Evolutionary conservation across 2,888 invertebrate species (phyloP).

Genomic region (Luperina nickerlii): DNA sequence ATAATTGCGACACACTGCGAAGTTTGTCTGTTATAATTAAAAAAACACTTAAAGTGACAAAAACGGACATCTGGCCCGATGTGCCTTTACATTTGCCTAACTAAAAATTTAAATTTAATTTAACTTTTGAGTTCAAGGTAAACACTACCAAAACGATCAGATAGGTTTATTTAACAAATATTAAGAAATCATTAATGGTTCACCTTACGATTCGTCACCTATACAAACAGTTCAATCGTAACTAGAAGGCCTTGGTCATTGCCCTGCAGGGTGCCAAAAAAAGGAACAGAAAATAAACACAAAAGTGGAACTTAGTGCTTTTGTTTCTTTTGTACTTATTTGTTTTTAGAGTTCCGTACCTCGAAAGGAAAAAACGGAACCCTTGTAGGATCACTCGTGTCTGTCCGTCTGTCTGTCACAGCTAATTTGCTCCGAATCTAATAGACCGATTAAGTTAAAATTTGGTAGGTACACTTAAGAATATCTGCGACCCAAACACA

Average conservation of each 20-base stretch:
- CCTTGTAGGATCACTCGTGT: too few species aligned
- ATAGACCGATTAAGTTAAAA: too few species aligned
- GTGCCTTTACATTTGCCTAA: constrained; percentile 51
- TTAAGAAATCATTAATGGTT: constrained; percentile 64
- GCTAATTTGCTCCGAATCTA: too few species aligned
- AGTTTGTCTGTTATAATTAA: constrained; percentile 24
- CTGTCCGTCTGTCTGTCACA: too few species aligned
- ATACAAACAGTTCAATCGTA: constrained; percentile 62
- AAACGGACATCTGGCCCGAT: constrained; percentile 44
- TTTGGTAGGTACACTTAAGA: too few species aligned
- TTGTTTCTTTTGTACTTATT: constrained; percentile 45
- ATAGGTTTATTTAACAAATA: constrained; percentile 50
- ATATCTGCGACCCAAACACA: too few species aligned
- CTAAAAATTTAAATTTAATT: constrained; percentile 53
- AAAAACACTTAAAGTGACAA: constrained; percentile 45
- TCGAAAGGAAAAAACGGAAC: too few species aligned
- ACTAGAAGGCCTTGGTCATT: constrained; percentile 67
- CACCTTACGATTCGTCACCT: constrained; percentile 65
- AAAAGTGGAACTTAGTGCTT: constrained; percentile 26
- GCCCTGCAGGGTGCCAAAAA: constrained; percentile 57
- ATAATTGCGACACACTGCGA: constrained; percentile 46
- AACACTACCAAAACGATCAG: constrained; percentile 31
- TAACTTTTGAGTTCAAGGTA: constrained; percentile 63
- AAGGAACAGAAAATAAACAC: constrained; percentile 50
- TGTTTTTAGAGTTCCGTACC: constrained; percentile 3